Base-by-base conservation (phyloP, 2,797 vertebrate genomes). In the Poecilia gillii region DNA sequence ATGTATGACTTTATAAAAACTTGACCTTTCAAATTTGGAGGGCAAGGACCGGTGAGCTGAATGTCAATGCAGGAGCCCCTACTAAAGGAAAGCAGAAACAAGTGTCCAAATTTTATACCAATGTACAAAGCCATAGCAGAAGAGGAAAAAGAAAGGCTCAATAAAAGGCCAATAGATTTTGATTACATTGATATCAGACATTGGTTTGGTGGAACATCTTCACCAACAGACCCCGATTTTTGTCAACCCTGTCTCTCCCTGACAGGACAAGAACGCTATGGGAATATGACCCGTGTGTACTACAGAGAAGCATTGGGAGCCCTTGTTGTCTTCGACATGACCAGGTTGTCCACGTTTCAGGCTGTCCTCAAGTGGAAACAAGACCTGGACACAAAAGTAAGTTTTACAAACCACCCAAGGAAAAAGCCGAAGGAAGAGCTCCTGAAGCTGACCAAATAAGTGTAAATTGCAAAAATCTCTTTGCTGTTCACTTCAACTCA, bases 251-350 rank as follows among this genome's bases (percentile, higher is more conserved):
- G 18, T 51, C 41, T 75, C 64, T 47, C 57, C 25, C 20, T 1
- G 5, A 62, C 80, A 97, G 96, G 96, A 28, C 96, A 97, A 84
- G 96, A 97, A 74, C 93, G 96, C 8, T 97, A 96, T 41, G 96
- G 96, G 41, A 95, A 96, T 93, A 96, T 97, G 96, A 97, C 96
- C n/a, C 94, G 96, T 0, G 95, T 97, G 23, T 97, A 96, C 90
- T 97, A 96, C 92, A 83, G 94, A 2, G 96, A 97, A 82, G 96
- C 96, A 0, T 95, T 96, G 6, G 96, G 96, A 0, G 96, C 96
- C 0, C 90, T 97, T 1, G 95, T 97, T 2, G 95, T 97, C 79
- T 97, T 96, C 25, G 96, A 97, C 91, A 95, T 97, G 94, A 96
- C 96, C 6, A 79, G 96, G 0, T 85, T 92, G n/a, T 94, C 96